Conservation (phyloP, 2,888 invertebrate genomes). For the Hirtodrosophila histrioides region DNA sequence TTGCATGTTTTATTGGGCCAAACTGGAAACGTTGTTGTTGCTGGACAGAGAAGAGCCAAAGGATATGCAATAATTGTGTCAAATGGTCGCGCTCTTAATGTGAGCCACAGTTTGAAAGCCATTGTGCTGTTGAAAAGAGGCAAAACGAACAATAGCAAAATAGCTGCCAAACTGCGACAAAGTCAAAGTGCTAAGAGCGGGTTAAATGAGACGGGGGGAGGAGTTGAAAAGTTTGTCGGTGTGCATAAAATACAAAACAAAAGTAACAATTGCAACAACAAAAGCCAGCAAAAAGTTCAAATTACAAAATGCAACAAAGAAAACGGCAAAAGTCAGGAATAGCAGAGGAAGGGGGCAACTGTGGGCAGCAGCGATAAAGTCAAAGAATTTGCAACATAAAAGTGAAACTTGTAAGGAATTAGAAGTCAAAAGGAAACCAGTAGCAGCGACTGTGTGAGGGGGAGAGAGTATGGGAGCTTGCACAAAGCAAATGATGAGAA, state of each 20-base stretch:
- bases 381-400: conserved; percentile 63
- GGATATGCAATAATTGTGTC: conserved; percentile 63
- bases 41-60: background rate
- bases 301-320: conserved; percentile 75
- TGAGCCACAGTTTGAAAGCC: conserved; percentile 25
- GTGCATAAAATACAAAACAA: conserved; percentile 36
- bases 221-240: conserved; percentile 46
- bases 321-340: conserved; percentile 21
- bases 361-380: conserved; percentile 22
- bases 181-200: conserved; percentile 55
- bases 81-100: conserved; percentile 33
- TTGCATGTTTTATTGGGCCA: conserved; percentile 55
- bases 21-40: conserved; percentile 13
- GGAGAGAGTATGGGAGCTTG: background rate
- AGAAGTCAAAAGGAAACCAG: conserved; percentile 44
- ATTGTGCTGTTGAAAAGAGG: conserved; percentile 9
- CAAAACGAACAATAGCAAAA: conserved; percentile 17
- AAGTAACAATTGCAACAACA: conserved; percentile 45
- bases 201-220: conserved; percentile 39
- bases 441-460: conserved; percentile 28
- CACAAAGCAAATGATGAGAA: conserved; percentile 27
- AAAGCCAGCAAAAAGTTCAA: conserved; percentile 57
- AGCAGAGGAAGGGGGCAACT: background rate
- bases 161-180: conserved; percentile 46
- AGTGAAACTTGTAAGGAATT: conserved; percentile 62